A percentile compares a stretch with the other conserved stretches of the same genome.
Conservation (phyloP, 2,797 vertebrate species). For the Alca torda region DNA sequence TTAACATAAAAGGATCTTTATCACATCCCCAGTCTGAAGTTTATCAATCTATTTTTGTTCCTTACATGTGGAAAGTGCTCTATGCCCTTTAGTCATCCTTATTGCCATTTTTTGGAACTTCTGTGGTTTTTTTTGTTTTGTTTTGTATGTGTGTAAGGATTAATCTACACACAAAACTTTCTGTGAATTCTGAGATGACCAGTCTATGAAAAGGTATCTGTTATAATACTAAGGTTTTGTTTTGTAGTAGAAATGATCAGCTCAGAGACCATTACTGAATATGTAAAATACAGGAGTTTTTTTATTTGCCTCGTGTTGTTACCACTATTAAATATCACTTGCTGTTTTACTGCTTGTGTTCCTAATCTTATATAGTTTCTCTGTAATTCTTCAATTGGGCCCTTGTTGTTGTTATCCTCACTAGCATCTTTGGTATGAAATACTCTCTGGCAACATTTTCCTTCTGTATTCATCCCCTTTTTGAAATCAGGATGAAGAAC, state of each 20-base stretch:
- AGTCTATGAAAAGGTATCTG: accelerated
- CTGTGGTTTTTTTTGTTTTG: too few species aligned
- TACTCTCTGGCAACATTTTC: not conserved
- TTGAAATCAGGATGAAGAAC: not conserved
- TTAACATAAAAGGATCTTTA: not conserved
- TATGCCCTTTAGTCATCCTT: not conserved
- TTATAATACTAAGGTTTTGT: not conserved
- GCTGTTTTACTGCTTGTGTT: not conserved
- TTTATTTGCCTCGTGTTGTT: not conserved
- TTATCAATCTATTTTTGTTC: not conserved
- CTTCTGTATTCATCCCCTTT: not conserved
- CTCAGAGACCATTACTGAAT: not conserved
- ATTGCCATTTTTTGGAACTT: not conserved
- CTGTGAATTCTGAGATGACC: not conserved
- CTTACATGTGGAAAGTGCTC: not conserved
- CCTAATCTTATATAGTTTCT: not conserved
- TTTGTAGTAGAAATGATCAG: not conserved
- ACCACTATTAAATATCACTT: not conserved
- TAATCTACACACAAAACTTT: not conserved
- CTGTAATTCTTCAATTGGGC: not conserved
- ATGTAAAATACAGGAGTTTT: not conserved
- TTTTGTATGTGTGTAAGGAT: not conserved
- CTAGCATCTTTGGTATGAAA: not conserved
- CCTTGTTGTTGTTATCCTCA: not conserved
- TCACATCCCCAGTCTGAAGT: not conserved